These are phyloP conservation scores for Glossosoma conforme DNA, from an alignment of 1,140 invertebrate genomes.

Conservation along the genomic window DNA sequence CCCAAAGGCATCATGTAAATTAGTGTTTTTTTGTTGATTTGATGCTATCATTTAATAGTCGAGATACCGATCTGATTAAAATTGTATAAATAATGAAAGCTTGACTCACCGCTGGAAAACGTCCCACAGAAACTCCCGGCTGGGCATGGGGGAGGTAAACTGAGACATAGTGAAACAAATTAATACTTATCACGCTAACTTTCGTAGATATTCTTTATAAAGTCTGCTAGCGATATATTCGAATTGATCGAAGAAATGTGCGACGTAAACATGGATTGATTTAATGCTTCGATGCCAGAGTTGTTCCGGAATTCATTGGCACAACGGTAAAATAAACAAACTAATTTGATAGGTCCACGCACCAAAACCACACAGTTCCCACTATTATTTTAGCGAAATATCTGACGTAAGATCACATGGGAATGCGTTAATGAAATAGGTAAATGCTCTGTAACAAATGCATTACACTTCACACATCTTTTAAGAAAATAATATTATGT, in stretches of 20 bases:
- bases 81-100: neutral
- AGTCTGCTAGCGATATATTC: neutral
- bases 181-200: neutral
- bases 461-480: no score
- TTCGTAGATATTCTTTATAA: neutral
- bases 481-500: no score
- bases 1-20: slow-evolving; percentile 1
- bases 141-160: slow-evolving; percentile 63
- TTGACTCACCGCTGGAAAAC: slow-evolving; percentile 68
- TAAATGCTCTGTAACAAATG: no score
- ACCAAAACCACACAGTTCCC: no score
- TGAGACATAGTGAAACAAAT: slow-evolving; percentile 9
- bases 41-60: neutral
- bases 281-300: neutral
- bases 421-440: no score
- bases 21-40: slow-evolving; percentile 1
- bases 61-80: neutral
- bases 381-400: no score
- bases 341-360: neutral
- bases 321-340: neutral
- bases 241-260: neutral
- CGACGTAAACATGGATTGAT: neutral
- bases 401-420: no score
- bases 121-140: slow-evolving; percentile 72
- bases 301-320: neutral